Conservation (phyloP, 2,888 invertebrate genomes). For the Exephanes ischioxanthus region DNA sequence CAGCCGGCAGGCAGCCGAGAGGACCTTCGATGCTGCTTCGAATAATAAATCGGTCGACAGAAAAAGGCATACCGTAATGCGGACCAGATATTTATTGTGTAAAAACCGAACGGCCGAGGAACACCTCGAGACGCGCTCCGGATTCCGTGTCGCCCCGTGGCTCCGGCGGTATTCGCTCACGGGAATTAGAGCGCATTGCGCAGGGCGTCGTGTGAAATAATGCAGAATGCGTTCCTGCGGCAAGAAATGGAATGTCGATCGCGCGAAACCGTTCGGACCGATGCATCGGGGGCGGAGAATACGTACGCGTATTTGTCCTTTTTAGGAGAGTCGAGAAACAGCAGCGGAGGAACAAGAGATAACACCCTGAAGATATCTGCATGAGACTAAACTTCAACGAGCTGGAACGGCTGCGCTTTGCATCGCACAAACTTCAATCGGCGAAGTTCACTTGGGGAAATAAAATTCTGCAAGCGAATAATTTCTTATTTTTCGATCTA, state of each 20-base stretch:
- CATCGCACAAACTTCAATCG: no score
- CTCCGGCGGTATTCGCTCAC: conserved; percentile 53
- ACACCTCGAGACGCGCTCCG: conserved; percentile 69
- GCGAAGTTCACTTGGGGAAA: no score
- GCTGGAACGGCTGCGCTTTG: no score
- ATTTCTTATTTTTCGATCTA: no score
- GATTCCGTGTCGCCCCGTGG: conserved; percentile 61
- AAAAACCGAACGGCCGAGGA: conserved; percentile 74
- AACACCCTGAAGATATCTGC: no score
- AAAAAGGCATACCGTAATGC: conserved; percentile 79
- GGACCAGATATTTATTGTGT: conserved; percentile 81
- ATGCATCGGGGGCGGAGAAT: conserved; percentile 9
- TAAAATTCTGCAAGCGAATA: no score
- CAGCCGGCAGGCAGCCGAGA: conserved; percentile 37
- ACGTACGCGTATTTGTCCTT: neutral
- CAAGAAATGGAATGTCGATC: conserved; percentile 78
- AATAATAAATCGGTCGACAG: conserved; percentile 77
- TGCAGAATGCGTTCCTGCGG: conserved; percentile 71
- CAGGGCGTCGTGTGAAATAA: conserved; percentile 77
- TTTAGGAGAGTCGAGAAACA: neutral
- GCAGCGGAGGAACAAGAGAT: neutral
- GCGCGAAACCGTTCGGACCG: conserved; percentile 14
- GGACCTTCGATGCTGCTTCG: conserved; percentile 46
- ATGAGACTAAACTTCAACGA: no score
- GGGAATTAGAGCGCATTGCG: conserved; percentile 74